Percentiles rank a stretch among this genome's conserved stretches.
phyloP scores from a whole-genome alignment of 2,888 invertebrate genomes.

The Scaptomyza caliginosa region DNA sequence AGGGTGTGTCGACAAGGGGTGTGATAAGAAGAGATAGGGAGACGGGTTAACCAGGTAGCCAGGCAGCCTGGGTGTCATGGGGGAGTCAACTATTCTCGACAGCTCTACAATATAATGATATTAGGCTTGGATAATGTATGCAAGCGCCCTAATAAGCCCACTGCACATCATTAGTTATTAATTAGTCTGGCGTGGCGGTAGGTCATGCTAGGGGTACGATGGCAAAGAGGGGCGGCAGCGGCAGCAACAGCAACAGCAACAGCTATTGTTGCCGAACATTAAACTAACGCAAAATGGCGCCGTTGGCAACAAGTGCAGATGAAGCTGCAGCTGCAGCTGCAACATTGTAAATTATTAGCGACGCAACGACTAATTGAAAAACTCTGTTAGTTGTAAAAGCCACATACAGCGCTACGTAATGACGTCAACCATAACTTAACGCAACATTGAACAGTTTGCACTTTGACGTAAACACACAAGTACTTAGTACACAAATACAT shows the following conservation, averaged over 20 bases:
- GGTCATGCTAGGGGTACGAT: neutral
- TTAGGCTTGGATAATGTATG: conserved; percentile 70
- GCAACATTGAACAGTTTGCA: neutral
- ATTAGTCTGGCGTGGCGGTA: conserved; percentile 46
- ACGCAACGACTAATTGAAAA: conserved; percentile 68
- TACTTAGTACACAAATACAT: too few relatives aligned
- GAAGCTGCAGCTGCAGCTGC: conserved; percentile 5
- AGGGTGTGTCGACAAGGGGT: neutral
- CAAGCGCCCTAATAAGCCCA: conserved; percentile 70
- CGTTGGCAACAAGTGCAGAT: conserved; percentile 28
- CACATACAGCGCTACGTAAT: conserved; percentile 31
- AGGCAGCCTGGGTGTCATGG: neutral
- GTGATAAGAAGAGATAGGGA: neutral
- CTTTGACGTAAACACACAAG: neutral
- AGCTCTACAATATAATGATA: conserved; percentile 60
- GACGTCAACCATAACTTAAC: neutral
- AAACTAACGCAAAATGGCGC: conserved; percentile 39
- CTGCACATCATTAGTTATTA: conserved; percentile 77
- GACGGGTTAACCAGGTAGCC: neutral
- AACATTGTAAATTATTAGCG: conserved; percentile 58
- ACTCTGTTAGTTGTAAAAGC: conserved; percentile 45
- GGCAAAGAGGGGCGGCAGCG: neutral
- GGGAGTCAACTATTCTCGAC: conserved; percentile 3
- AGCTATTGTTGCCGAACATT: conserved; percentile 49
- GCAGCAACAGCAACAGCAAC: neutral